These are phyloP conservation scores for Strigamia transsilvanica DNA, from an alignment of 2,888 invertebrate species.

Conservation along the genomic window DNA sequence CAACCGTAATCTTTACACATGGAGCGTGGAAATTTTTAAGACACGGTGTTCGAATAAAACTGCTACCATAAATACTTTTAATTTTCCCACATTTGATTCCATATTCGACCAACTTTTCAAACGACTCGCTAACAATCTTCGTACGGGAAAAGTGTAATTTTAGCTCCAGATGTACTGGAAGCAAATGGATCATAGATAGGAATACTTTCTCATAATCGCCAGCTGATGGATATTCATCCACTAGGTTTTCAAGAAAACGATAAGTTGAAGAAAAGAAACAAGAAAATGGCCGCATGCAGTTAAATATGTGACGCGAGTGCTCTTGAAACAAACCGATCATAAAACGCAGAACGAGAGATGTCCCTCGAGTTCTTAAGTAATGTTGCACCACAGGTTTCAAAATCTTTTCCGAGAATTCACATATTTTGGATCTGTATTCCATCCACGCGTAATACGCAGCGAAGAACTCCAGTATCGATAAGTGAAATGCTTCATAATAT, in stretches of 20 bases:
- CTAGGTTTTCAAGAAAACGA: too few species aligned
- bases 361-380: neutral
- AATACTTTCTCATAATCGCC: neutral
- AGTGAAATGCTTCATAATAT: neutral
- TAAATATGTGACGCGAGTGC: neutral
- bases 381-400: too few species aligned
- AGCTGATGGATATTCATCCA: neutral
- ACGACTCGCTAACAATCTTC: neutral
- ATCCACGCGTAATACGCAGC: neutral
- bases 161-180: neutral
- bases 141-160: neutral
- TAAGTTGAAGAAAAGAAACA: neutral
- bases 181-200: neutral
- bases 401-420: neutral
- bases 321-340: neutral
- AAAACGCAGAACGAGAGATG: neutral
- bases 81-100: neutral
- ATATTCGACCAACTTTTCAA: neutral
- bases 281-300: neutral
- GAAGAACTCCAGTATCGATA: neutral
- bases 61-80: neutral
- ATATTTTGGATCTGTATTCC: neutral
- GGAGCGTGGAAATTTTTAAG: too few species aligned
- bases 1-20: too few species aligned
- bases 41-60: too few species aligned